Evolutionary conservation across 2,797 vertebrate species (phyloP), one percentile per base, ranked within the genome.

Genomic region (Falco biarmicus): DNA sequence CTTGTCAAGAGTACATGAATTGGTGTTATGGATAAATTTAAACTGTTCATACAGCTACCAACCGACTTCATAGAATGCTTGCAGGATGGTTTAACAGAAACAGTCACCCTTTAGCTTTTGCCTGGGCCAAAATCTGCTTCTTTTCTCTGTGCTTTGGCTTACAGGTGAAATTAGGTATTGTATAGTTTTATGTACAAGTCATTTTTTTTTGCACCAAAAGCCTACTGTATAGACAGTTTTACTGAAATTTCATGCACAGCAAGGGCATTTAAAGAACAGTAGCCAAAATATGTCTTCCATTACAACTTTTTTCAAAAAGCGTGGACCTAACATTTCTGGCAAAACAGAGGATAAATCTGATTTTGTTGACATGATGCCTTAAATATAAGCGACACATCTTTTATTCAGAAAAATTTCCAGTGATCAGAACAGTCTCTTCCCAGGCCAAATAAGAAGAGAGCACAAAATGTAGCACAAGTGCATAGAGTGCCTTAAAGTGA

Each of bases 321-420:
- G 5, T 74, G 45, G 92, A 81, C 8, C 12, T 93, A 60, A 95
- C 96, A 89, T 5, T 69, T 57, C 22, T 7, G 15, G 64, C 15
- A 54, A 93, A 97, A 79, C 5, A 68, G 50, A 92, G 34, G 68
- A 93, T 84, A 94, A 89, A 84, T 96, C 48, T 78, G 51, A 84
- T 94, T 94, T 89, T 73, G 19, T 13, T 91, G 73, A 74, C 53
- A 48, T 18, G 21, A 65, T 13, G 32, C 16, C 53, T 86, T 85
- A 93, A 90, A 95, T 66, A 6, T 54, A 89, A 96, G 92, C 5
- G 19, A 95, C n/a, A 28, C 9, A 53, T 29, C 47, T 95, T 95
- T 85, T 70, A 84, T 77, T 93, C 41, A 66, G 53, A 59, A 83
- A 73, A 41, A 56, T 87, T 77, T 86, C 60, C 64, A 37, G 25